Percentiles rank a stretch among this genome's conserved stretches.
These are phyloP conservation scores for Halcyon senegalensis DNA, from an alignment of 2,113 vertebrate genomes.

Conservation along the genomic window DNA sequence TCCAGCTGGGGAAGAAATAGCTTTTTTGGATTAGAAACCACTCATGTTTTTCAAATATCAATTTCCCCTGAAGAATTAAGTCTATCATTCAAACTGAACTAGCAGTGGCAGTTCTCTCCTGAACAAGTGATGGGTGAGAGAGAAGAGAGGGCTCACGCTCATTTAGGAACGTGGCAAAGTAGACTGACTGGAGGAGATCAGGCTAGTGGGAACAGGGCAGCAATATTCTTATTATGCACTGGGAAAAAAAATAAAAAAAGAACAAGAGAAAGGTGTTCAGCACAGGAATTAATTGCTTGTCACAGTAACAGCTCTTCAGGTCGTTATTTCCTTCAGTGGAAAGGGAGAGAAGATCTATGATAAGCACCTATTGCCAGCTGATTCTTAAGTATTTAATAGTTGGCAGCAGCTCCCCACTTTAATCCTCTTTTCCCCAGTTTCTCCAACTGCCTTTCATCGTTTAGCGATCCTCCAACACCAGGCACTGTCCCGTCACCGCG, in stretches of 20 bases:
- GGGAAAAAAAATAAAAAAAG: neutral
- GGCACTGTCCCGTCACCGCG: neutral
- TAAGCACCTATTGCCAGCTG: neutral
- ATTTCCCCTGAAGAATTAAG: constrained; percentile 47
- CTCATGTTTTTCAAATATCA: constrained; percentile 49
- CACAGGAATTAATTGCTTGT: neutral
- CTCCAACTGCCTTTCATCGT: neutral
- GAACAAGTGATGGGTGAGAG: neutral
- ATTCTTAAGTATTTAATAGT: neutral
- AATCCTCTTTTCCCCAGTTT: constrained; percentile 45
- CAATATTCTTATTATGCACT: neutral
- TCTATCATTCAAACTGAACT: neutral
- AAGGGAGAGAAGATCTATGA: neutral
- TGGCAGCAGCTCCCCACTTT: constrained; percentile 28
- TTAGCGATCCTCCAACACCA: neutral
- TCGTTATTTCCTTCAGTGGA: neutral
- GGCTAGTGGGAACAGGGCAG: neutral
- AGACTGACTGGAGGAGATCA: neutral
- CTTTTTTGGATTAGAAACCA: constrained; percentile 38
- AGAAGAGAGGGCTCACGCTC: neutral
- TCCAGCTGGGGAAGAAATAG: constrained; percentile 52
- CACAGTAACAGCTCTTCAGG: neutral
- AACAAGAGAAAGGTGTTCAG: neutral
- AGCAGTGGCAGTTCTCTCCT: constrained; percentile 8
- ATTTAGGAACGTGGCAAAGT: neutral